Evolutionary conservation across 2,797 vertebrate species (phyloP), one percentile per base, ranked within the genome.

Genomic region (Neosilurus hyrtlii): DNA sequence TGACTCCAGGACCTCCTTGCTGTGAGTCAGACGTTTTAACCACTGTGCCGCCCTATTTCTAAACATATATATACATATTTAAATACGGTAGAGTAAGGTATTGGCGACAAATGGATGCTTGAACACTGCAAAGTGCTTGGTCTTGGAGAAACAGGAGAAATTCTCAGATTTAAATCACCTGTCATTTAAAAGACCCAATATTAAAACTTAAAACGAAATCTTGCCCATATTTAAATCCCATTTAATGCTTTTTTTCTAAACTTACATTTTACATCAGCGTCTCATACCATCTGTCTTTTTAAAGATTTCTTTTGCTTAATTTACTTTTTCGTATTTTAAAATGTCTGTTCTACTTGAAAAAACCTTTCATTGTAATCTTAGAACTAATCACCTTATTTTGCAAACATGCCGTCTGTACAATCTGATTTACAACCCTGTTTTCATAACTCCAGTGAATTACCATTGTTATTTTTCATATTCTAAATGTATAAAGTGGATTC

Each of bases 371-470:
- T 71, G 72, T 72, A 78, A 84, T 81, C 65, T 84, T 62, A 85
- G 65, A 78, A 43, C 49, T 59, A 57, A 82, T 82, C 59, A 57
- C n/a, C 49, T 78, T 82, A 73, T 65, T 81, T 75, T 68, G 57
- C 65, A 82, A 85, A 71, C 68, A 66, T 67, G 74, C 67, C 51
- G 37, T 67, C 71, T 82, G 66, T 54, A 61, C 74, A 74, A 74
- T 82, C 59, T 74, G 84, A 79, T 82, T 74, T 82, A 35, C 59
- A 73, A 65, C 35, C 62, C 68, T 66, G 56, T 85, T 85, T 82
- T 85, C 30, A 82, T 66, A 79, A 67, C 11, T 35, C 18, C 20
- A 82, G 59, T 73, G 73, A 35, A 79, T 65, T 59, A 79, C 9
- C 26, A 9, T 22, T 22, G 35, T 63, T 65, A 61, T 37, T 74